These are phyloP conservation scores for Mormyrus iriodes DNA, from an alignment of 2,113 vertebrate species.

Conservation along the genomic window DNA sequence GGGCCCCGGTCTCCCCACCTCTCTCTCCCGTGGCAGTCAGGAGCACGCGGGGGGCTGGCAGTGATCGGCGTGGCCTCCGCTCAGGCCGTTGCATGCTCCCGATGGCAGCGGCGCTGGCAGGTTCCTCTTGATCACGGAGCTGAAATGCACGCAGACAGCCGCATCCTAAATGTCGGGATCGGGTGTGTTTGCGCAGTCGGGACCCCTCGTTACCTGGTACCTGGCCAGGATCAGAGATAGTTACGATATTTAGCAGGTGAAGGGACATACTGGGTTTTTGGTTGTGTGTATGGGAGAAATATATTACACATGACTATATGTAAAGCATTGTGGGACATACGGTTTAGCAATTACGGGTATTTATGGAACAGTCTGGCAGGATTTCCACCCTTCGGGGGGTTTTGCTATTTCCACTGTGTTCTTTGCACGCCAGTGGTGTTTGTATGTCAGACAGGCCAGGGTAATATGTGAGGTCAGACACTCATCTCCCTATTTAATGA, in stretches of 20 bases:
- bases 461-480: not conserved
- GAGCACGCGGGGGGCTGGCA: not conserved
- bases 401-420: not conserved
- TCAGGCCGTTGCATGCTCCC: not conserved
- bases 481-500: not conserved
- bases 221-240: not conserved
- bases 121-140: not conserved
- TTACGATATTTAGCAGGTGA: not conserved
- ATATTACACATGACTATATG: not conserved
- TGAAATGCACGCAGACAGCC: not conserved
- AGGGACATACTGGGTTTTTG: not conserved
- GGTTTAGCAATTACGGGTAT: not conserved
- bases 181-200: not conserved
- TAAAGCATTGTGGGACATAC: not conserved
- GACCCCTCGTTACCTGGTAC: not conserved
- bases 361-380: not conserved
- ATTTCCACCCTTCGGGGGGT: not conserved
- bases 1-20: not conserved
- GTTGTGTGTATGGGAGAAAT: not conserved
- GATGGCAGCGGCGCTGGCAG: not conserved
- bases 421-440: not conserved
- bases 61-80: not conserved
- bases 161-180: not conserved
- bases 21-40: not conserved
- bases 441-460: not conserved